phyloP scores from a whole-genome alignment of 2,888 invertebrate species.

The Escarpia spicata region DNA sequence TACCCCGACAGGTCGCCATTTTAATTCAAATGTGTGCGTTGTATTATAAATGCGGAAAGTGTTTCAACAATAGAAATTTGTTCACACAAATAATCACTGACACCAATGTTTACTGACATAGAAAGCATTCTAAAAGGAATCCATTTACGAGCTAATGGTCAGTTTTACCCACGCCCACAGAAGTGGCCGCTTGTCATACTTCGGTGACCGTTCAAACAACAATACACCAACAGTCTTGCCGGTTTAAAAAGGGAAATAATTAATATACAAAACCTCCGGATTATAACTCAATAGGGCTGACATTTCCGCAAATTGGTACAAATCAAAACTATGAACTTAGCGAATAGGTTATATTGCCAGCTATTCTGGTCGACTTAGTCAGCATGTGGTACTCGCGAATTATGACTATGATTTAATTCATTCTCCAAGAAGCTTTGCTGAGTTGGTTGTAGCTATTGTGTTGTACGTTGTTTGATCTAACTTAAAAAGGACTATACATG shows the following conservation, averaged over 20 bases:
- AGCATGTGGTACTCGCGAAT: too few species aligned
- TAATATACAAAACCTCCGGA: neutral
- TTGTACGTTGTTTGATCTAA: too few species aligned
- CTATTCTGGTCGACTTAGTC: too few species aligned
- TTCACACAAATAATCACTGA: neutral
- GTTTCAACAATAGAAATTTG: neutral
- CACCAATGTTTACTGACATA: slow-evolving; percentile 16
- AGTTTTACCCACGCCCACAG: neutral
- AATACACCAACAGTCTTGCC: neutral
- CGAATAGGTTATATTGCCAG: neutral
- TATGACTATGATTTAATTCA: too few species aligned
- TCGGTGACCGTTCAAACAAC: neutral
- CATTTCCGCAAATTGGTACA: neutral
- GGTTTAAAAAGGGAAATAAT: neutral
- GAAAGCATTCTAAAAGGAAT: neutral
- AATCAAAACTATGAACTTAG: neutral
- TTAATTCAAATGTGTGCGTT: neutral
- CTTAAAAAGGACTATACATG: too few species aligned
- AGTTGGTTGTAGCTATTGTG: too few species aligned
- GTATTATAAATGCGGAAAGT: neutral
- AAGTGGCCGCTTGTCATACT: neutral
- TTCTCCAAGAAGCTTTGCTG: too few species aligned
- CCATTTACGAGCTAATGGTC: neutral
- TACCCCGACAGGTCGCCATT: neutral
- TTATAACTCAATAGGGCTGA: neutral